These are phyloP conservation scores for Tupaia tana DNA, from an alignment of 2,113 vertebrate species.

Conservation along the genomic window DNA sequence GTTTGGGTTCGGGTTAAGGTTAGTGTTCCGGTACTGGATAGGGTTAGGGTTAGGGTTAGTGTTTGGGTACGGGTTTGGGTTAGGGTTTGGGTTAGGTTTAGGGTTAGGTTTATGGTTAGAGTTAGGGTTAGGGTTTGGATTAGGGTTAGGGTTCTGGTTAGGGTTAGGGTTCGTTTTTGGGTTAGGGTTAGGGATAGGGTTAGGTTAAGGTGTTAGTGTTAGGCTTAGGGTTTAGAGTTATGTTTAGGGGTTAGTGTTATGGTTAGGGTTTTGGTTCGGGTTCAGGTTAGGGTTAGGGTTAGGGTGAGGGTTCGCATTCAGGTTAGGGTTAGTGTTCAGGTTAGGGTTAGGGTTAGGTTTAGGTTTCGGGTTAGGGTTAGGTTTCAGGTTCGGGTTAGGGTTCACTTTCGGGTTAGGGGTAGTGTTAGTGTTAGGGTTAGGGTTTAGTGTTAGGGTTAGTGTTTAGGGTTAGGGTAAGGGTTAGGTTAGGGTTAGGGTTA, in stretches of 20 bases:
- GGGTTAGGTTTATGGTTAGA: slow-evolving; percentile 27
- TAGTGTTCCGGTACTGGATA: not conserved
- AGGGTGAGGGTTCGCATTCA: not conserved
- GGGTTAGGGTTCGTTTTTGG: slow-evolving; percentile 51
- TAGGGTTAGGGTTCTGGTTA: slow-evolving; percentile 35
- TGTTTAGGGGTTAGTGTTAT: no score
- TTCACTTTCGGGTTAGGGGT: no score
- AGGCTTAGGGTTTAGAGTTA: no score
- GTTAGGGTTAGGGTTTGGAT: no score
- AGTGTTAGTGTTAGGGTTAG: no score
- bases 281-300: slow-evolving; percentile 39
- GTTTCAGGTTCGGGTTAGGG: no score
- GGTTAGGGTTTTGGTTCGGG: slow-evolving; percentile 48
- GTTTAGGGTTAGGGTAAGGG: not conserved
- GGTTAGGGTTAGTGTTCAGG: not conserved
- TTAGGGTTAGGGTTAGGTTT: slow-evolving; percentile 31
- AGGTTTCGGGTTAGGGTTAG: slow-evolving; percentile 4
- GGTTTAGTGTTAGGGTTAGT: not conserved
- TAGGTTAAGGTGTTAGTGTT: no score
- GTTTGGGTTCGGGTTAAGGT: not conserved
- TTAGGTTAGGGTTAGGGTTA: not conserved
- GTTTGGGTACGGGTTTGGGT: slow-evolving; percentile 48
- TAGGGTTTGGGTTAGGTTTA: slow-evolving; percentile 58
- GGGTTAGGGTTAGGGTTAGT: slow-evolving; percentile 11
- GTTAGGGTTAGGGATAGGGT: slow-evolving; percentile 40